Conservation (phyloP, 2,113 vertebrate species). For the Castor canadensis region DNA sequence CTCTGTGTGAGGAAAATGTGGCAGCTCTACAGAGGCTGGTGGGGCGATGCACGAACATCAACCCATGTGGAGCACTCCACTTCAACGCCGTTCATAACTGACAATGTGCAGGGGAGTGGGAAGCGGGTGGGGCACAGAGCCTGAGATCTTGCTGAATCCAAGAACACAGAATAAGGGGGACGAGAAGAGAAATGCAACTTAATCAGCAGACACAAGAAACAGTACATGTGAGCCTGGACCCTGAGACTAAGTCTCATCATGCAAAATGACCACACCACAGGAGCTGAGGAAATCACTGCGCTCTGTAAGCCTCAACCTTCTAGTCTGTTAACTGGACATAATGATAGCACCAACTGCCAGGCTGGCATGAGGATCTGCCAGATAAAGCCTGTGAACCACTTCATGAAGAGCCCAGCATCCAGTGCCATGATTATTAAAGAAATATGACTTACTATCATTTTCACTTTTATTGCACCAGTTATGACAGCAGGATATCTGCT, state of each 20-base stretch:
- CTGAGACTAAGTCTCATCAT: fast-evolving
- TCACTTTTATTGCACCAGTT: background rate
- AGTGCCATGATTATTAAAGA: background rate
- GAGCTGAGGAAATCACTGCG: background rate
- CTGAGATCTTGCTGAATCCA: background rate
- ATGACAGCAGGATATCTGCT: background rate
- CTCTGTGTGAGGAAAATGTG: background rate
- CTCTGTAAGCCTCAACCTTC: background rate
- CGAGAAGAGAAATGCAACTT: background rate
- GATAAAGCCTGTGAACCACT: background rate
- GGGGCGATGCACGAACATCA: fast-evolving
- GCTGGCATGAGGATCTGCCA: background rate
- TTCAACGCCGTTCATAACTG: fast-evolving
- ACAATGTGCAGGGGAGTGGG: background rate
- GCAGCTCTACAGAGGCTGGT: background rate
- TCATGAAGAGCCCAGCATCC: fast-evolving
- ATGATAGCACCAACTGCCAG: background rate
- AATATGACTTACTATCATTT: background rate
- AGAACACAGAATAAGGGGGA: background rate
- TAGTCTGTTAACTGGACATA: background rate
- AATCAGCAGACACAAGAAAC: background rate
- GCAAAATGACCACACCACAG: fast-evolving
- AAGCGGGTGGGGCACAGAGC: background rate
- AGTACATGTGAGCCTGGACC: background rate
- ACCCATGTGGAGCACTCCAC: background rate